Conservation (phyloP, 2,888 invertebrate species). For the Megamerina dolium region DNA sequence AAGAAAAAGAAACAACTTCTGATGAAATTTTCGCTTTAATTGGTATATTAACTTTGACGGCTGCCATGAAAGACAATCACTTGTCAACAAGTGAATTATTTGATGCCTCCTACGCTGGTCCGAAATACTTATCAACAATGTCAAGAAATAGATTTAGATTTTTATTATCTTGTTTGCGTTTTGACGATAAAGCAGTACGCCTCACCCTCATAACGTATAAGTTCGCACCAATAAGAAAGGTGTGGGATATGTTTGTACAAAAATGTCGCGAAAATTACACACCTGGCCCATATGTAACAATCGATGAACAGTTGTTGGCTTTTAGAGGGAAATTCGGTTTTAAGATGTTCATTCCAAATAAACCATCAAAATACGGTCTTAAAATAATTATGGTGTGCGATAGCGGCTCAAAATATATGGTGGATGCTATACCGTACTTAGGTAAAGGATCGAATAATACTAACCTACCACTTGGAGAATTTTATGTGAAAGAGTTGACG, state of each 20-base stretch:
- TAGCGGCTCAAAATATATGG: too few relatives aligned
- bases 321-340: conserved; percentile 18
- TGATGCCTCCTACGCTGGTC: conserved; percentile 12
- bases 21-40: conserved; percentile 11
- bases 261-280: conserved; percentile 21
- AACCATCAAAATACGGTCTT: conserved; percentile 19
- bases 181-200: conserved; percentile 15
- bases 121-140: conserved; percentile 15
- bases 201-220: conserved; percentile 7
- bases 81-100: conserved; percentile 15
- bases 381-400: conserved; percentile 18
- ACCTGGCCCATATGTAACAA: conserved; percentile 16
- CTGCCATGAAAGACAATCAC: conserved; percentile 17
- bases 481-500: conserved; percentile 16
- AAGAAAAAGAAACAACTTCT: conserved; percentile 10
- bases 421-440: conserved; percentile 19
- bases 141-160: conserved; percentile 13
- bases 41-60: conserved; percentile 14
- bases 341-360: conserved; percentile 21
- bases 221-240: conserved; percentile 10
- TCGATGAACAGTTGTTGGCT: conserved; percentile 21
- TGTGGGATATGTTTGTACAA: conserved; percentile 17
- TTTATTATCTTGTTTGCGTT: conserved; percentile 8
- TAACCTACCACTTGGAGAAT: conserved; percentile 16
- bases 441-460: conserved; percentile 14